Percentiles rank a stretch among this genome's conserved stretches.
Evolutionary conservation across 2,113 vertebrate genomes (phyloP).

Genomic region (Corvus moneduloides): DNA sequence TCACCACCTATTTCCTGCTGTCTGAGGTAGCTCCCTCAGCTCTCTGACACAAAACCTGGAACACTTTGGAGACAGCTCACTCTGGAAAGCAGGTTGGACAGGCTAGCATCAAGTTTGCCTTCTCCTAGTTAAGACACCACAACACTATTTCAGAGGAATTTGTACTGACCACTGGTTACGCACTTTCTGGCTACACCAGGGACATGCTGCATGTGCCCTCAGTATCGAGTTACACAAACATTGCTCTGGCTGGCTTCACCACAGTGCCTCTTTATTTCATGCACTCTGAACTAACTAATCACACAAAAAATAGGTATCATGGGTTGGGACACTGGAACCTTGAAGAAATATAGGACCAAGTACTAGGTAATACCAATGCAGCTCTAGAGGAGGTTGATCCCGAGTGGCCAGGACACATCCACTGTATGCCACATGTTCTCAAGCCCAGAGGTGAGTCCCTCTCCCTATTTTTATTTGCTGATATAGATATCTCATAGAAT

Average conservation of each 20-base stretch:
- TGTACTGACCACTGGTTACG: rapidly evolving
- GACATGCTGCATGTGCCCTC: rapidly evolving
- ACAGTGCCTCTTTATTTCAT: background rate
- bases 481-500: background rate
- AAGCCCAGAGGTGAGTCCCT: background rate
- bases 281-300: background rate
- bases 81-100: background rate
- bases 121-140: background rate
- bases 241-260: background rate
- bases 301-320: background rate
- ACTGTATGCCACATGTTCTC: background rate
- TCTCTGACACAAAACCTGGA: background rate
- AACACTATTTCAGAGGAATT: background rate
- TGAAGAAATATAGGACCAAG: background rate
- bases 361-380: background rate
- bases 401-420: background rate
- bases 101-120: background rate
- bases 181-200: background rate
- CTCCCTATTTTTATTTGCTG: background rate
- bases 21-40: background rate
- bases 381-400: background rate
- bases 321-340: background rate
- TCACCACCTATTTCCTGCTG: background rate
- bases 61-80: background rate
- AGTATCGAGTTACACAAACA: background rate